Base-by-base conservation (phyloP, 2,888 invertebrate genomes). In the Netelia melanura region DNA sequence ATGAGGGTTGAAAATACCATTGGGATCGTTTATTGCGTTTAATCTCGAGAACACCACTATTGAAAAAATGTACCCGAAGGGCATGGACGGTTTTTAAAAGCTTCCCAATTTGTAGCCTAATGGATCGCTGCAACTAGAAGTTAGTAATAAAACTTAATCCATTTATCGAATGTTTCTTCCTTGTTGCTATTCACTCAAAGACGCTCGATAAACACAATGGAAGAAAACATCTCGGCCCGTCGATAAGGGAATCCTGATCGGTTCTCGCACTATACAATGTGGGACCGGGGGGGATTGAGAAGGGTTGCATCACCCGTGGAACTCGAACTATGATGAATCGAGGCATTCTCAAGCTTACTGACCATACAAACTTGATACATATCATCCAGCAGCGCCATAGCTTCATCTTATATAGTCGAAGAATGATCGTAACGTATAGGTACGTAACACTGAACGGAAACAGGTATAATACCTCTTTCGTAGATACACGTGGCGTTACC, bases 321-420 rank as follows among this genome's bases (percentile, higher is more conserved):
- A 54, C 17, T 25, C 11, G 5, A 64, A 54, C 56, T 44, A 25
- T 71, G 54, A 71, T 54, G 79, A 72, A 72, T 71, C 67, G 48
- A 56, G n/a, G 6, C 56, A 78, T 77, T 61, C 61, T 30, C 48
- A 25, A 77, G 64, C 71, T 71, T 64, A 44, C 44, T 72, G 79
- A 65, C 44, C 56, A 21, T 56, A 64, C n/a, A 71, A 79, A 44
- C 64, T 72, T 11, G n/a, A 44, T 67, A 77, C 77, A 64, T 64
- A 72, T 56, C 21, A 21, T 56, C 0, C 48, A 6, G 48, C 3
- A 10, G 30, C 48, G 61, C 44, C 48, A 62, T 21, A 38, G 65
- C 38, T 52, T 70, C 52, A 79, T 43, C 62, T 58, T 54, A 71
- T 71, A 61, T 43, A 71, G 23, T 14, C 43, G n/a, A 62, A 65